Percentiles rank a stretch among this genome's conserved stretches.
These are phyloP conservation scores for Eristalis pertinax DNA, from an alignment of 2,888 invertebrate species.

Conservation along the genomic window DNA sequence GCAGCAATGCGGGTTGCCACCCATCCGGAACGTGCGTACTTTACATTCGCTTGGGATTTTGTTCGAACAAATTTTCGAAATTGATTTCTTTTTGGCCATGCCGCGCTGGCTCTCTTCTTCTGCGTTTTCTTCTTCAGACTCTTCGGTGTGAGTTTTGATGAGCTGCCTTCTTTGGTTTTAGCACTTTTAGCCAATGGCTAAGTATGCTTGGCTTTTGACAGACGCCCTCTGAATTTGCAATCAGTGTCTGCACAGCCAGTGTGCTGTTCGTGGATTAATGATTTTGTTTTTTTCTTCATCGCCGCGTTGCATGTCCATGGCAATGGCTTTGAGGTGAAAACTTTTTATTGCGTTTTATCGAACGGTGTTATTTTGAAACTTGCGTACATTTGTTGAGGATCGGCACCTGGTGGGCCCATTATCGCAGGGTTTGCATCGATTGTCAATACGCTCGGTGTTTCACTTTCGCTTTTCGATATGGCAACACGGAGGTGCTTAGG, in stretches of 20 bases:
- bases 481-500: constrained; percentile 26
- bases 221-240: constrained; percentile 60
- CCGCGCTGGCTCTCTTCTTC: constrained; percentile 24
- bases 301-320: constrained; percentile 27
- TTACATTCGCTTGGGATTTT: constrained; percentile 42
- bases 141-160: neutral
- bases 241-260: constrained; percentile 19
- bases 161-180: constrained; percentile 8
- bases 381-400: constrained; percentile 36
- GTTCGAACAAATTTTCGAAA: constrained; percentile 59
- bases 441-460: constrained; percentile 53
- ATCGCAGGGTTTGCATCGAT: constrained; percentile 53
- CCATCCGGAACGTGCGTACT: constrained; percentile 61
- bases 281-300: neutral
- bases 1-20: constrained; percentile 64
- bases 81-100: constrained; percentile 63
- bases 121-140: neutral
- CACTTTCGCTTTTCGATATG: constrained; percentile 69
- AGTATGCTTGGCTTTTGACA: constrained; percentile 6
- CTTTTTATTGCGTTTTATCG: constrained; percentile 50
- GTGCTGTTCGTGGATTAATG: neutral
- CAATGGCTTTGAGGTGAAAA: constrained; percentile 65
- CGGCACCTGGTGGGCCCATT: neutral
- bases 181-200: constrained; percentile 25
- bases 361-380: constrained; percentile 40